A percentile compares a stretch with the other conserved stretches of the same genome.
Evolutionary conservation across 2,888 invertebrate species (phyloP).

Genomic region (Cephalotes varians): DNA sequence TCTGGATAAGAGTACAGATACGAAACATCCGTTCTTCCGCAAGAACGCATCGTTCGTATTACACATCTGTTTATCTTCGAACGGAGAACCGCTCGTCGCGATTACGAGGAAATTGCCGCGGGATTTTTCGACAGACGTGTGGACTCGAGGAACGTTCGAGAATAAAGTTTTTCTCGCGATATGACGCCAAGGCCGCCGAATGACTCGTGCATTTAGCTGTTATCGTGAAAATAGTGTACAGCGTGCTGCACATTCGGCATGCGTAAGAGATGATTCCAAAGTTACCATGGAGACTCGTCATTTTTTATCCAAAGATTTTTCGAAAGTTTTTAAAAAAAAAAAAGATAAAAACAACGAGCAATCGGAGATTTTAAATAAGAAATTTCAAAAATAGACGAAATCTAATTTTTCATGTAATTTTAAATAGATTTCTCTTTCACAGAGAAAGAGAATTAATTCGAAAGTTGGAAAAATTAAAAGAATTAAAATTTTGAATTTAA

Average conservation of each 20-base stretch:
- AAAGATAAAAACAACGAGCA: neutral
- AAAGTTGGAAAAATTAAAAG: neutral
- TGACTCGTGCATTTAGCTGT: slow-evolving; percentile 35
- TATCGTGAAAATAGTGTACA: slow-evolving; percentile 22
- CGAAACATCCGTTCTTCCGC: neutral
- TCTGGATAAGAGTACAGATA: slow-evolving; percentile 15
- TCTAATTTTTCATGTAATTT: neutral
- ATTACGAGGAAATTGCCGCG: neutral
- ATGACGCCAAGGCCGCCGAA: slow-evolving; percentile 27
- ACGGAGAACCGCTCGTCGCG: neutral
- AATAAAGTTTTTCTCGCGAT: slow-evolving; percentile 28
- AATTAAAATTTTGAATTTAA: neutral
- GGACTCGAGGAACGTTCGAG: neutral
- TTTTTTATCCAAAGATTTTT: neutral
- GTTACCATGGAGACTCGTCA: neutral
- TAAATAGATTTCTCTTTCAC: neutral
- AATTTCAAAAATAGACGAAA: neutral
- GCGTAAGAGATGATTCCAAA: neutral
- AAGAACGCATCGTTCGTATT: neutral
- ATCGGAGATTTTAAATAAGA: neutral
- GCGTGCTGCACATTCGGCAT: neutral
- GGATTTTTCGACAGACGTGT: neutral
- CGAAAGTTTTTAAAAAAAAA: neutral
- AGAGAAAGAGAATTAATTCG: neutral
- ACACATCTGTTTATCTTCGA: neutral